Conservation (phyloP, 92 coral and sea anemone genomes). For the Epizoanthus fatuus region DNA sequence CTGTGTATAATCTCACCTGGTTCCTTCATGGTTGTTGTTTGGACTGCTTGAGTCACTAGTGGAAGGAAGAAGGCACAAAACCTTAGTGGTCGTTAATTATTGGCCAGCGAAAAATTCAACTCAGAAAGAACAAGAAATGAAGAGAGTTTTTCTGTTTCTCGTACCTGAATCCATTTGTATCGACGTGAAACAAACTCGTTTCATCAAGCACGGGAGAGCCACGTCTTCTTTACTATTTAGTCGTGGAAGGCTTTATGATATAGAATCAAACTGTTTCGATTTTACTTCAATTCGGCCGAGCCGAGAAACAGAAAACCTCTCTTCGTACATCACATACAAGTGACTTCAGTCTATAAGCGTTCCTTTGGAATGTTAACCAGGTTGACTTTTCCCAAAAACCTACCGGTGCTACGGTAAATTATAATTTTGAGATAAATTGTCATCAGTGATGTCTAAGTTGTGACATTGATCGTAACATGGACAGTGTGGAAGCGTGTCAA, state of each 20-base stretch:
- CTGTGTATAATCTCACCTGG: no score
- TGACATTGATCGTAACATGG: no score
- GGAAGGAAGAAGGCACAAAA: not conserved
- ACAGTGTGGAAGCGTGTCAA: no score
- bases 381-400: no score
- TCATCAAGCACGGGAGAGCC: no score
- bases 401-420: no score
- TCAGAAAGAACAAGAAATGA: slow-evolving; percentile 9
- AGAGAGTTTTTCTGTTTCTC: slow-evolving; percentile 37
- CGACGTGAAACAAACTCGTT: not conserved
- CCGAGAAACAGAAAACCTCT: slow-evolving; percentile 42
- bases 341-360: no score
- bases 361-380: no score
- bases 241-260: not conserved
- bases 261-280: not conserved
- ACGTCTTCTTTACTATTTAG: not conserved
- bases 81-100: not conserved
- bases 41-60: slow-evolving; percentile 9
- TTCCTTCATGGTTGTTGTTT: not conserved
- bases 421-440: no score
- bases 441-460: no score
- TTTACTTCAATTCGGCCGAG: not conserved
- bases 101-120: not conserved
- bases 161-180: slow-evolving; percentile 2
- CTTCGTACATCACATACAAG: not conserved